Conservation (phyloP, 2,113 vertebrate genomes). For the Paracanthobrama guichenoti region DNA sequence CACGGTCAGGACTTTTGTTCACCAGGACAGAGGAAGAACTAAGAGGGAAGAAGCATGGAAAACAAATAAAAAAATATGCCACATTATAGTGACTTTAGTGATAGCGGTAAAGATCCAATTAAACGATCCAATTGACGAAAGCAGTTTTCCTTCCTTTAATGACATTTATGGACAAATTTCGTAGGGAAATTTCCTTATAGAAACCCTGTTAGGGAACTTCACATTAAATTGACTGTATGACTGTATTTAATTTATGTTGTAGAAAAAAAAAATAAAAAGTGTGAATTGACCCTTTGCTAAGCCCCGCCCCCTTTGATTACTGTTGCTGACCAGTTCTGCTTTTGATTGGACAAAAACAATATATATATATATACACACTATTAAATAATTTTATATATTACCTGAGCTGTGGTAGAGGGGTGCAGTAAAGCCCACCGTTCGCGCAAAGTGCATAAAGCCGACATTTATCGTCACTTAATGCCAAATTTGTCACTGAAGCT, state of each 20-base stretch:
- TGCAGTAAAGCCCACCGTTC: slow-evolving; percentile 78
- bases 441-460: slow-evolving; percentile 81
- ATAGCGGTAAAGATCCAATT: neutral
- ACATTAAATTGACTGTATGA: neutral
- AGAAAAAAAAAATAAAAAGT: neutral
- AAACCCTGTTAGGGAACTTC: neutral
- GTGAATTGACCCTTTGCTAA: too few relatives aligned
- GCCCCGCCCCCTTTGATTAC: too few relatives aligned
- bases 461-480: slow-evolving; percentile 67
- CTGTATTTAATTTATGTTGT: neutral
- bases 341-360: too few relatives aligned
- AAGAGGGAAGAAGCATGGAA: slow-evolving; percentile 11
- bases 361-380: too few relatives aligned
- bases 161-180: neutral
- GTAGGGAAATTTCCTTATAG: too few relatives aligned
- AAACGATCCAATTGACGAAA: neutral
- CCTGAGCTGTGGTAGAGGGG: slow-evolving; percentile 75
- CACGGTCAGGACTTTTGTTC: slow-evolving; percentile 43
- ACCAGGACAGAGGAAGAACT: slow-evolving; percentile 64
- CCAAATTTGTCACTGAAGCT: slow-evolving; percentile 78
- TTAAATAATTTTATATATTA: too few relatives aligned
- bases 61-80: neutral
- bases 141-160: neutral
- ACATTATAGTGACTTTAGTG: neutral
- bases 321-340: too few relatives aligned